Evolutionary conservation across 2,113 vertebrate species (phyloP).

Genomic region (Paradisaea rubra): DNA sequence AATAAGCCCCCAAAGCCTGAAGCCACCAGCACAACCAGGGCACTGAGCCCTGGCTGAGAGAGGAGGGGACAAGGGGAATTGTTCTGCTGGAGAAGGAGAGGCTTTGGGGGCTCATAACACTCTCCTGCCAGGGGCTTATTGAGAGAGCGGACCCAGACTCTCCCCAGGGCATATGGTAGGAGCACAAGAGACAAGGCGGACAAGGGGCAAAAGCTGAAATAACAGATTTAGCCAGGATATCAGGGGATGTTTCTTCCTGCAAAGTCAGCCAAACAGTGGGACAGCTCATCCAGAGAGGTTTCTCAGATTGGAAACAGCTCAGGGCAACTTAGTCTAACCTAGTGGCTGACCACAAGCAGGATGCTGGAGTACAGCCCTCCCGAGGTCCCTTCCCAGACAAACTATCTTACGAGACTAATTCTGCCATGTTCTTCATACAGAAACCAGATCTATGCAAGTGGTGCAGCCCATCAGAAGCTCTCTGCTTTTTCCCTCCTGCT

Average conservation of each 20-base stretch:
- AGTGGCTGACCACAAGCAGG: not conserved
- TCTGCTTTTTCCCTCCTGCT: not conserved
- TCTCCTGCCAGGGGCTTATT: not conserved
- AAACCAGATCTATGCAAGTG: not conserved
- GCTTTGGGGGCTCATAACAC: not conserved
- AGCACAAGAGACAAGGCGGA: not conserved
- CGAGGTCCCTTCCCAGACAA: rapidly evolving
- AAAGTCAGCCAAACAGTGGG: not conserved
- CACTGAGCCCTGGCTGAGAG: not conserved
- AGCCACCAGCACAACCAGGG: not conserved
- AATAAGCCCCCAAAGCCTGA: not conserved
- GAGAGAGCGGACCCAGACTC: not conserved
- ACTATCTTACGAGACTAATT: not conserved
- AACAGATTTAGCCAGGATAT: not conserved
- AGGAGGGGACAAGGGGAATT: not conserved
- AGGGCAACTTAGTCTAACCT: not conserved
- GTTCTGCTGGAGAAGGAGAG: not conserved
- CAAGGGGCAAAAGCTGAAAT: not conserved
- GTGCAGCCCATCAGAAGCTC: not conserved
- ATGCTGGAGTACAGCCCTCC: not conserved
- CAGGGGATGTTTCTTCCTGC: not conserved
- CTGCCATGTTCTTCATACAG: not conserved
- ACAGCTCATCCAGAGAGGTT: not conserved
- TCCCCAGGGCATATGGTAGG: not conserved
- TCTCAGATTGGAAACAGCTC: not conserved